Evolutionary conservation across 2,113 vertebrate genomes (phyloP), one percentile per base, ranked within the genome.

Genomic region (Symphodus melops): DNA sequence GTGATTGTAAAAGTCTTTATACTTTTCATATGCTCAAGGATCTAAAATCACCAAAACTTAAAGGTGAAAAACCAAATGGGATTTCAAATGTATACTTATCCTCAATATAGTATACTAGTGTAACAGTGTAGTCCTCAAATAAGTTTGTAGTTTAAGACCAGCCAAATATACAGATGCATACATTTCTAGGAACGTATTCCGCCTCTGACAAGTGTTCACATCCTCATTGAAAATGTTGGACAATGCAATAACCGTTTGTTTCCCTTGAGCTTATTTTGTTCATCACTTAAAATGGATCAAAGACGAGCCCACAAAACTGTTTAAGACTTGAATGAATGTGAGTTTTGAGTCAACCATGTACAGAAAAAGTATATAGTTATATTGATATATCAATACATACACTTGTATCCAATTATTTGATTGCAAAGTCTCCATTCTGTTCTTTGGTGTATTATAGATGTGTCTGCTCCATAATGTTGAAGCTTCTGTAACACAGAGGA

Each of bases 391-490:
- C 19, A 17, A 69, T 60, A 33, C 2, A 57, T 49, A 49, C 1
- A 49, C 16, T 48, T 19, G 46, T n/a, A n/a, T n/a, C n/a, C n/a
- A n/a, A n/a, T n/a, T n/a, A n/a, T n/a, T 33, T 19, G 46, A 8
- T 5, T 2, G 17, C 42, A 46, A 49, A 65, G 52, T 56, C 56
- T 69, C 9, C 1, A 12, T 69, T 48, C 41, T 72, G 17, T 59
- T 54, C 19, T 57, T 68, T 72, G 67, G 58, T 75, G 28, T 33
- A 1, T 33, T 65, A 83, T 56, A 59, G 21, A 80, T 17, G 79
- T 33, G 33, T 23, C 71, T 75, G 66, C 61, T 76, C 28, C 11
- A 8, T 67, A 67, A 79, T 79, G 57, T 75, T 71, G 51, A 65
- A 65, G 54, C 56, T 81, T n/a, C 9, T 33, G 10, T 28, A 69